Evolutionary conservation across 2,888 invertebrate genomes (phyloP).

Genomic region (Tricholauxania praeusta): DNA sequence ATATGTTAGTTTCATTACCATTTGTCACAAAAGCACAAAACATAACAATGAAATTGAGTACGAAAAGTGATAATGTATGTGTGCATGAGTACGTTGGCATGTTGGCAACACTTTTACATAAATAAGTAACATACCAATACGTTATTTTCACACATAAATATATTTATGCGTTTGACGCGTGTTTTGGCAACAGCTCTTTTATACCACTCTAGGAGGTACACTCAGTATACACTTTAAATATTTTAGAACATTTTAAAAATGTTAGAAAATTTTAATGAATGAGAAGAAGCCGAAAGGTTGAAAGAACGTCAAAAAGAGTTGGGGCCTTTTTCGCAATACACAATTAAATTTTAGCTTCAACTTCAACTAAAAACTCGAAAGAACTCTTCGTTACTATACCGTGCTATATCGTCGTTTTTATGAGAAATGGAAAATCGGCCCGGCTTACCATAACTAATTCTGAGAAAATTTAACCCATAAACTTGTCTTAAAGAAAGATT

Average conservation of each 20-base stretch:
- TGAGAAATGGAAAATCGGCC: too few relatives aligned
- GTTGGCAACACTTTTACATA: constrained; percentile 18
- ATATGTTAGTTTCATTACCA: constrained; percentile 15
- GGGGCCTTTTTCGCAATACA: too few relatives aligned
- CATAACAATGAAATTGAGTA: background rate
- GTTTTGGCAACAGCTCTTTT: constrained; percentile 4
- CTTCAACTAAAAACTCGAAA: background rate
- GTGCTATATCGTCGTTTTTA: too few relatives aligned
- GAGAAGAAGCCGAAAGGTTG: too few relatives aligned
- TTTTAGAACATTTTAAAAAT: background rate
- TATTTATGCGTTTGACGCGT: constrained; percentile 4
- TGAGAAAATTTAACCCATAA: too few relatives aligned
- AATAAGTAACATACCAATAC: constrained; percentile 5
- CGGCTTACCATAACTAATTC: too few relatives aligned
- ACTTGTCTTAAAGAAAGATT: too few relatives aligned
- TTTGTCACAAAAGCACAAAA: background rate
- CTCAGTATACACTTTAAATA: background rate
- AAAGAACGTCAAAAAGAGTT: too few relatives aligned
- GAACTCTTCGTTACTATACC: too few relatives aligned
- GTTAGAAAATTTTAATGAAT: too few relatives aligned
- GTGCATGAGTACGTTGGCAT: background rate
- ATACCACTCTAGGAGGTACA: background rate
- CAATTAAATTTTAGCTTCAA: background rate
- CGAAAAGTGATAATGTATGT: too few relatives aligned
- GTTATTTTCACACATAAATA: background rate